These are phyloP conservation scores for Pheosia tremula DNA, from an alignment of 2,888 invertebrate genomes.

Conservation along the genomic window DNA sequence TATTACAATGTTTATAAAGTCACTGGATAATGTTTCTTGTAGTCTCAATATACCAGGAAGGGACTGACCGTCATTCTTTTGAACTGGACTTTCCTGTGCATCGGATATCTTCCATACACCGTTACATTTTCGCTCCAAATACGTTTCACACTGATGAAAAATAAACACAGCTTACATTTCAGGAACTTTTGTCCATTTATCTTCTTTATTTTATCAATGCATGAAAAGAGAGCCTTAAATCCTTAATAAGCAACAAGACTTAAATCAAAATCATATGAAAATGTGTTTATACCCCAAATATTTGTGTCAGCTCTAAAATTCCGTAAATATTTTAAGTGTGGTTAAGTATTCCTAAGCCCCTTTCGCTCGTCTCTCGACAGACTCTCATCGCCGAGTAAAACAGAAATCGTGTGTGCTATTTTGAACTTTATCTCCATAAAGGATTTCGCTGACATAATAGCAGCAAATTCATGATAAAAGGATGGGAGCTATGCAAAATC, in stretches of 20 bases:
- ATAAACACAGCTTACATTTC: not conserved
- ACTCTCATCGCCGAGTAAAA: constrained; percentile 27
- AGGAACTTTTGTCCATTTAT: not conserved
- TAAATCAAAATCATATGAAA: constrained; percentile 32
- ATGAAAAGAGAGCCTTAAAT: not conserved
- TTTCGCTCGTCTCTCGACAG: constrained; percentile 32
- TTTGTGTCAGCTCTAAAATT: constrained; percentile 36
- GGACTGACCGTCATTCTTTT: constrained; percentile 39
- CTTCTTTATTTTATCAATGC: not conserved
- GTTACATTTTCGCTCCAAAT: constrained; percentile 29
- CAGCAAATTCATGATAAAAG: constrained; percentile 30
- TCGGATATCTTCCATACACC: constrained; percentile 47
- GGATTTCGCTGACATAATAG: constrained; percentile 22
- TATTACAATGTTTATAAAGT: constrained; percentile 18
- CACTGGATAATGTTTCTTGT: constrained; percentile 24
- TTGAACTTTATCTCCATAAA: constrained; percentile 33
- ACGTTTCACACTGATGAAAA: constrained; percentile 6
- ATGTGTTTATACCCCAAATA: constrained; percentile 35
- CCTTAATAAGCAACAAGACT: constrained; percentile 23
- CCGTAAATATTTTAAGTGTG: constrained; percentile 40
- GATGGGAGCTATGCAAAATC: constrained; percentile 33
- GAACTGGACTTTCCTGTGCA: constrained; percentile 39
- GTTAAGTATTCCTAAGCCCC: constrained; percentile 41
- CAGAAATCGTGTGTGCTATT: constrained; percentile 29
- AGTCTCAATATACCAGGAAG: constrained; percentile 29